phyloP scores from a whole-genome alignment of 2,888 invertebrate species.

The Xiphydria camelus region DNA sequence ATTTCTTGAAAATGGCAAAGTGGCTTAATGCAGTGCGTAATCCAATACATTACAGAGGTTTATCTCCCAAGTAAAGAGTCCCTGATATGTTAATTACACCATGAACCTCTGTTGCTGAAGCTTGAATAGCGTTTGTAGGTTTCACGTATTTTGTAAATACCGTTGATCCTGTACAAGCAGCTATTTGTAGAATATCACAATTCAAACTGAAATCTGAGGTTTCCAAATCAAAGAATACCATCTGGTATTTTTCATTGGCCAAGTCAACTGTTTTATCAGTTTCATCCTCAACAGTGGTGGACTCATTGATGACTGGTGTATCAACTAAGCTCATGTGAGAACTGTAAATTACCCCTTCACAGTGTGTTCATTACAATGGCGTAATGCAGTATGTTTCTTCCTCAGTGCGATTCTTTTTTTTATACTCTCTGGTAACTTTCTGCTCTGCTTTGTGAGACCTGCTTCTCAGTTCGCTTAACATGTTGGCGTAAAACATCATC shows the following conservation, averaged over 20 bases:
- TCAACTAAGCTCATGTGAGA: too few species aligned
- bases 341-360: too few species aligned
- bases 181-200: conserved; percentile 24
- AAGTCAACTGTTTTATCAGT: too few species aligned
- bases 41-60: too few species aligned
- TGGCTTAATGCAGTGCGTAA: too few species aligned
- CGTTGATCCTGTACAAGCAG: conserved; percentile 10
- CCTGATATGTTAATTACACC: too few species aligned
- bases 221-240: conserved; percentile 21
- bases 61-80: too few species aligned
- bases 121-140: conserved; percentile 15
- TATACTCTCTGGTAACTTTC: not conserved
- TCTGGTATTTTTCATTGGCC: too few species aligned
- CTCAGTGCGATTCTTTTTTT: conserved; percentile 1
- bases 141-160: conserved; percentile 19
- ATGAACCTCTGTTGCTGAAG: conserved; percentile 16
- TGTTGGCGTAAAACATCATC: not conserved
- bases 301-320: too few species aligned
- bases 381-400: not conserved
- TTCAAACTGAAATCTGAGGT: conserved; percentile 15
- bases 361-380: not conserved
- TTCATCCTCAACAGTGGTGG: too few species aligned
- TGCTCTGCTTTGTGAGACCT: not conserved
- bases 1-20: too few species aligned
- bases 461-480: not conserved